Conservation (phyloP, 2,797 vertebrate species). For the Odontamblyopus rebecca region DNA sequence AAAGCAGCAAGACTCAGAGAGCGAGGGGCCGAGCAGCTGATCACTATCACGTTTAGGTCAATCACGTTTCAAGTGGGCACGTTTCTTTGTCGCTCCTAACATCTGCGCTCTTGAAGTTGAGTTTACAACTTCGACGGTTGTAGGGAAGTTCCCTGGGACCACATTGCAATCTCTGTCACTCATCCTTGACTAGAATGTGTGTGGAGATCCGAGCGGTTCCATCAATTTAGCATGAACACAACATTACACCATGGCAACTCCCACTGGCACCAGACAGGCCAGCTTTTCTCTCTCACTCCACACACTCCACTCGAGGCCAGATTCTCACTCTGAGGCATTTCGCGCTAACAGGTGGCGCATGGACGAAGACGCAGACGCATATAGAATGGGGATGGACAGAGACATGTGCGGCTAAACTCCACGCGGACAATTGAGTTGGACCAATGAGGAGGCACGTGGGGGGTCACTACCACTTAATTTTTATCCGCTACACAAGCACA, state of each 20-base stretch:
- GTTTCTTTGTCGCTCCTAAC: constrained; percentile 22
- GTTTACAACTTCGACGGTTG: constrained; percentile 37
- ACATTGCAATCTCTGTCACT: constrained; percentile 37
- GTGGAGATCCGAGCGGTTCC: constrained; percentile 37
- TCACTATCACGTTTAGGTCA: constrained; percentile 27
- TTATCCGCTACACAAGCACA: not conserved
- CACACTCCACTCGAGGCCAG: constrained; percentile 49
- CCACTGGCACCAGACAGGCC: constrained; percentile 47
- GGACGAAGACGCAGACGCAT: constrained; percentile 24
- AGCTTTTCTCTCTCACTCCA: constrained; percentile 32
- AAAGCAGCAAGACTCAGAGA: constrained; percentile 16
- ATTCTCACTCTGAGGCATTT: constrained; percentile 51
- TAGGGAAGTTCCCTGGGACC: constrained; percentile 42
- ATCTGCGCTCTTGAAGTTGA: constrained; percentile 13
- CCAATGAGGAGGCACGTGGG: not conserved
- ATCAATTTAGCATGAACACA: constrained; percentile 52
- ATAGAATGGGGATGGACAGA: constrained; percentile 13
- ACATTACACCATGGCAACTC: constrained; percentile 40
- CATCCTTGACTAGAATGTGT: constrained; percentile 30
- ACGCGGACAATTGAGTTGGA: constrained; percentile 27
- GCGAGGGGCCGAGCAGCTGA: constrained; percentile 31
- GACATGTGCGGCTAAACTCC: constrained; percentile 30
- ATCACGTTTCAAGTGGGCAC: constrained; percentile 18
- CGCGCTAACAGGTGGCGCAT: constrained; percentile 66
- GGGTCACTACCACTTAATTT: constrained; percentile 10